Percentiles rank a stretch among this genome's conserved stretches.
phyloP scores from a whole-genome alignment of 2,797 vertebrate genomes.

The Taeniopygia guttata region DNA sequence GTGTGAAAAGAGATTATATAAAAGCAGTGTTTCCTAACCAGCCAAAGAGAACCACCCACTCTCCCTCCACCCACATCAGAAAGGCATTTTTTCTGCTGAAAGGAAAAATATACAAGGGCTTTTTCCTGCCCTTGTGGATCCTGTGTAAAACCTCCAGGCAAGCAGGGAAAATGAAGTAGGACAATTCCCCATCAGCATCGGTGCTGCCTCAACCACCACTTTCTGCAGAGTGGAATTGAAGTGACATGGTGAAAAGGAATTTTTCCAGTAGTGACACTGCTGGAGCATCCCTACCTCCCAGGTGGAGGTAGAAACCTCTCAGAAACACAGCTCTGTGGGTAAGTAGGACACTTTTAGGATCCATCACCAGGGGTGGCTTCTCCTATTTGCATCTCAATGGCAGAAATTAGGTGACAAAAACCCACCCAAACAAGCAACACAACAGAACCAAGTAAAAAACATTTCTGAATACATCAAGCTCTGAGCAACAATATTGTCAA shows the following conservation, averaged over 20 bases:
- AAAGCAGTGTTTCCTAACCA: constrained; percentile 30
- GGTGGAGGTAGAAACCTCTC: background rate
- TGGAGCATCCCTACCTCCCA: background rate
- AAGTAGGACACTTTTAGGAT: background rate
- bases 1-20: background rate
- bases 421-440: background rate
- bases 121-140: background rate
- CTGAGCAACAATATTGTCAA: background rate
- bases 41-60: constrained; percentile 35
- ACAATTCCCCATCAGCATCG: background rate
- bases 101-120: background rate
- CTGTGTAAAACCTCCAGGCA: background rate
- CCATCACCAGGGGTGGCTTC: background rate
- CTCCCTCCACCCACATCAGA: background rate
- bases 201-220: background rate
- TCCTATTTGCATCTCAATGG: background rate
- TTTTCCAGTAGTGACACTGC: background rate
- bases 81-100: background rate
- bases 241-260: background rate
- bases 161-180: background rate
- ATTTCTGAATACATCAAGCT: background rate
- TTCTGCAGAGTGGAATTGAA: background rate
- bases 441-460: background rate
- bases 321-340: background rate
- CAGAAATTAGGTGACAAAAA: background rate